These are phyloP conservation scores for Pontoporia blainvillei DNA, from an alignment of 2,113 vertebrate species.

Conservation along the genomic window DNA sequence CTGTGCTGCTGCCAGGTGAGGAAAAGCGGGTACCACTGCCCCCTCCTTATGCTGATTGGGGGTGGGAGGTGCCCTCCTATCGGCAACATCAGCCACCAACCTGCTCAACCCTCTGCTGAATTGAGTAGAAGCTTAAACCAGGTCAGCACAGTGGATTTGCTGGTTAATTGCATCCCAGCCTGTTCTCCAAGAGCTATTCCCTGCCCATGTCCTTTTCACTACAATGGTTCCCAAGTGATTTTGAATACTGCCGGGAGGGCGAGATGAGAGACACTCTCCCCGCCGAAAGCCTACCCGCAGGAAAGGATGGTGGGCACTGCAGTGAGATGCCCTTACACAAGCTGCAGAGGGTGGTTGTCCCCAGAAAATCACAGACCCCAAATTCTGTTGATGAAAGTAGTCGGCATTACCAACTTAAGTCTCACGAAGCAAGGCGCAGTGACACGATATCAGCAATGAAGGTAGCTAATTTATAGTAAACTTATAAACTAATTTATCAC, in stretches of 20 bases:
- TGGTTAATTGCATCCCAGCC: not conserved
- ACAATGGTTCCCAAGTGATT: not conserved
- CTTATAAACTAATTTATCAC: not conserved
- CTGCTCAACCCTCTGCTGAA: accelerated
- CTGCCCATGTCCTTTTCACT: not conserved
- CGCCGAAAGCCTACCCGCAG: not conserved
- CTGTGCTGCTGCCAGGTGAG: accelerated
- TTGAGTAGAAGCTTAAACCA: accelerated
- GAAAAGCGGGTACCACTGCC: accelerated
- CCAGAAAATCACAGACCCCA: not conserved
- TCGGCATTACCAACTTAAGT: accelerated
- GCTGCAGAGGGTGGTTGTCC: accelerated
- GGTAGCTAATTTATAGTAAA: not conserved
- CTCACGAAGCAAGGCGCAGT: not conserved
- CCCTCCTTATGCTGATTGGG: accelerated
- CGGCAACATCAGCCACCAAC: not conserved
- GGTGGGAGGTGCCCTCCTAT: accelerated
- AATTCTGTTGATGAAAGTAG: not conserved
- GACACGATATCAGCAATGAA: accelerated
- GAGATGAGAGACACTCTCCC: not conserved
- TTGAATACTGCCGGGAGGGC: not conserved
- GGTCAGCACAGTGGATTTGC: not conserved
- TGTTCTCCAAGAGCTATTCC: too few species aligned
- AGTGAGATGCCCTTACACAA: accelerated
- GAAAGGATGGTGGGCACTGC: accelerated